phyloP scores from a whole-genome alignment of 2,113 vertebrate species.

The Crotalus horridus region DNA sequence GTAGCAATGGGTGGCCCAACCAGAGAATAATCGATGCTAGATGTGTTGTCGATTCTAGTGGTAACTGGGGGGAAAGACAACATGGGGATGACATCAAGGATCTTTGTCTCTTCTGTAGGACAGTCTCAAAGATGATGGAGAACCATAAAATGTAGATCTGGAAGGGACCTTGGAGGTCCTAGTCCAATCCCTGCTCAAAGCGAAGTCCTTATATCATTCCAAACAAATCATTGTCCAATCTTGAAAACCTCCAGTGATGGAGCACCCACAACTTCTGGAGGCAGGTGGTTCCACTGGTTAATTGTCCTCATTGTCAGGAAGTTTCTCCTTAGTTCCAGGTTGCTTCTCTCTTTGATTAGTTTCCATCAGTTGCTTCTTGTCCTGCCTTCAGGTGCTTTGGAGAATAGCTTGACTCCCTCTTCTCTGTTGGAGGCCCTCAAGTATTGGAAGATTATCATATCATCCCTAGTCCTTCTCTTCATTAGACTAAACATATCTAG shows the following conservation, averaged over 20 bases:
- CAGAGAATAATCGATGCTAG: conserved; percentile 65
- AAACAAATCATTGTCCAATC: background rate
- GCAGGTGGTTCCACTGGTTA: background rate
- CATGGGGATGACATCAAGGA: rapidly evolving
- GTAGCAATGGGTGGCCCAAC: conserved; percentile 50
- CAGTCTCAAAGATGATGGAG: background rate
- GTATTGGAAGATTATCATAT: background rate
- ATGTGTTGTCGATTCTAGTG: conserved; percentile 41
- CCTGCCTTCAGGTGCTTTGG: background rate
- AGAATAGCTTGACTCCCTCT: background rate
- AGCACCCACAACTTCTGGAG: background rate
- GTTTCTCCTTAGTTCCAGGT: background rate
- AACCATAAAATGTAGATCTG: background rate
- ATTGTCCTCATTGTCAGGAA: background rate
- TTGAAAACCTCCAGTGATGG: background rate
- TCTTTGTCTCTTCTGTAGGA: rapidly evolving
- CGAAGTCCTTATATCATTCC: background rate
- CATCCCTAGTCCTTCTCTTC: background rate
- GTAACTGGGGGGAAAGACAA: conserved; percentile 53
- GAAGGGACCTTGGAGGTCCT: no score
- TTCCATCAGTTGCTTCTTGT: background rate
- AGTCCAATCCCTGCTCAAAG: background rate
- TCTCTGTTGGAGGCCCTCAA: background rate
- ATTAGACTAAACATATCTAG: no score
- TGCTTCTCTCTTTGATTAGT: background rate